These are phyloP conservation scores for Dione vanillae DNA, from an alignment of 2,888 invertebrate species.

Conservation along the genomic window DNA sequence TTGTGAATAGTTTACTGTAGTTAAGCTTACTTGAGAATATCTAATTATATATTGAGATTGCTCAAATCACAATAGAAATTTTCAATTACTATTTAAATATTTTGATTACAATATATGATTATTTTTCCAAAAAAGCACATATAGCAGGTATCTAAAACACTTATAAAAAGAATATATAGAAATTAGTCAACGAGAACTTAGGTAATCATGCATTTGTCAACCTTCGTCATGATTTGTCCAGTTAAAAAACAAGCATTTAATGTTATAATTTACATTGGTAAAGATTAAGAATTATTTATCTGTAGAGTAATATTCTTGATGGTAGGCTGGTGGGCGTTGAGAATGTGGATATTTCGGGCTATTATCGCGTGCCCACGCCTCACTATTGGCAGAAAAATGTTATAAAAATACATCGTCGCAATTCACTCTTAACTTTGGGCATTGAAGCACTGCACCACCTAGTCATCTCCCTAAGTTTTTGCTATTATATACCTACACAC, in stretches of 20 bases:
- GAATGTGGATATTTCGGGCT: constrained; percentile 76
- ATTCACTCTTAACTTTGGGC: constrained; percentile 62
- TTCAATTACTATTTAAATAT: background rate
- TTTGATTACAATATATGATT: too few relatives aligned
- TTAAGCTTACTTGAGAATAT: background rate
- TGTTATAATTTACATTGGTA: constrained; percentile 43
- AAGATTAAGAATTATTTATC: constrained; percentile 64
- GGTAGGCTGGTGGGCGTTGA: constrained; percentile 66
- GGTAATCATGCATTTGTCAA: background rate
- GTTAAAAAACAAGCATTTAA: constrained; percentile 3
- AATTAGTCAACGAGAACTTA: background rate
- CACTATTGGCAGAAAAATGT: constrained; percentile 77
- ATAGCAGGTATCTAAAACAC: background rate
- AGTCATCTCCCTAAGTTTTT: background rate
- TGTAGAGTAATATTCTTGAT: constrained; percentile 70
- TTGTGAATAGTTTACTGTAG: background rate
- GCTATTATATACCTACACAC: constrained; percentile 31
- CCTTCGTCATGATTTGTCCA: background rate
- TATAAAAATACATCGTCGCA: constrained; percentile 74
- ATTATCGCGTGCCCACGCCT: constrained; percentile 76
- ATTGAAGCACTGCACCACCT: constrained; percentile 53
- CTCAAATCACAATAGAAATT: too few relatives aligned
- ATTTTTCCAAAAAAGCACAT: too few relatives aligned
- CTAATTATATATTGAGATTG: too few relatives aligned
- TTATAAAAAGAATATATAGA: background rate